Evolutionary conservation across 2,113 vertebrate species (phyloP), one percentile per base, ranked within the genome.

Genomic region (Centrocercus urophasianus): DNA sequence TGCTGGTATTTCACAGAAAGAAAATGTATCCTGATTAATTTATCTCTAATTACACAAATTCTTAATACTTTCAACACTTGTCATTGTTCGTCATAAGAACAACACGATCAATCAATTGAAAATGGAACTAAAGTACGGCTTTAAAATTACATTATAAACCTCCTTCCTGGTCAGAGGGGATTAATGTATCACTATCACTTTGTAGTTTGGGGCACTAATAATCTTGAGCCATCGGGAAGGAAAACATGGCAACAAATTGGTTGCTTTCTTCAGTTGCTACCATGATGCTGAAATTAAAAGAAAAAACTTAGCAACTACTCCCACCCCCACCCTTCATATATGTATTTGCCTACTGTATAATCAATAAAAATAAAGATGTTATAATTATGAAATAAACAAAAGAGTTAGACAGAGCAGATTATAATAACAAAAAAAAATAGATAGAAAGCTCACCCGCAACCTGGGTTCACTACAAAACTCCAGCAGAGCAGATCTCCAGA

Each of bases 61-160:
- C 32, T 43, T 93, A 93, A 74, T 78, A 57, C 36, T 93, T 84
- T 80, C 84, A 78, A 71, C 61, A 78, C 77, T 66, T 95, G 94
- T 91, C 74, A 74, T 86, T 94, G 42, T 61, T 70, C 77, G 72
- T 78, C 66, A 90, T 94, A 94, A 74, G 82, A 96, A 90, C 36
- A 95, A 60, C 40, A 86, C 73, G 47, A 95, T 92, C 81, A 93
- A 95, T 95, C 88, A 84, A 88, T 95, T 96, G 82, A 94, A 93
- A 96, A 91, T 8, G 59, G 50, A 2, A 45, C 86, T 89, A 92
- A 92, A 94, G 81, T 73, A 85, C 70, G 22, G 27, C 83, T 84
- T 83, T 95, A 97, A 84, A 96, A 96, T 93, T 95, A 64, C 86
- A 64, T 88, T 95, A 93, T 56, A 96, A 90, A 95, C 94, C 84